A percentile compares a stretch with the other conserved stretches of the same genome.
Evolutionary conservation across 1,140 invertebrate genomes (phyloP).

Genomic region (Sminthurides bifidus): DNA sequence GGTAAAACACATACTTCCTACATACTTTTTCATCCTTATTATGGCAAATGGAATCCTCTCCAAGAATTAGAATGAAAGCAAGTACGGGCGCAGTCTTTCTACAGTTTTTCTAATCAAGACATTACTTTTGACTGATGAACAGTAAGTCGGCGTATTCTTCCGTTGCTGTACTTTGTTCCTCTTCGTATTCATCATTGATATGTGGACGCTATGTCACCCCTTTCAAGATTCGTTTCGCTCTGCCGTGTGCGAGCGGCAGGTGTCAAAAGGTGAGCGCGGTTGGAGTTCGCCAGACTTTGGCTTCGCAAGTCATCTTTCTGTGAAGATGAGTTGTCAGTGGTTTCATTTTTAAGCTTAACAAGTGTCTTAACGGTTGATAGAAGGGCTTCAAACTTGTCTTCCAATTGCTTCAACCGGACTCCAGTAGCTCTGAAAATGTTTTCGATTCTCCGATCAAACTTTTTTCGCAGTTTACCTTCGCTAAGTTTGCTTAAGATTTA

Average conservation of each 20-base stretch:
- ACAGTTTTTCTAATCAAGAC: too few species aligned
- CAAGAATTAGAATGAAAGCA: too few species aligned
- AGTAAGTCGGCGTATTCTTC: constrained; percentile 8
- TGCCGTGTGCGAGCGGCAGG: not conserved
- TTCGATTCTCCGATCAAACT: too few species aligned
- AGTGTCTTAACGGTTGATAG: not conserved
- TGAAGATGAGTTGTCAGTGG: not conserved
- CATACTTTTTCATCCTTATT: too few species aligned
- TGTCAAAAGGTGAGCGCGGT: not conserved
- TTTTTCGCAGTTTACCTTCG: too few species aligned
- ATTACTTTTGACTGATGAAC: too few species aligned
- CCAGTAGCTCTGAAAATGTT: too few species aligned
- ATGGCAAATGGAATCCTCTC: too few species aligned
- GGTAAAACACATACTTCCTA: too few species aligned
- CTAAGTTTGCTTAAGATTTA: too few species aligned
- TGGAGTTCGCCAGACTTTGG: not conserved
- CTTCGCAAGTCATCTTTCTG: not conserved
- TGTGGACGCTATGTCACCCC: constrained; percentile 1
- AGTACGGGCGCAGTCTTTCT: too few species aligned
- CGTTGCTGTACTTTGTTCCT: not conserved
- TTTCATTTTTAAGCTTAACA: not conserved
- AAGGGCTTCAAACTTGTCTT: not conserved
- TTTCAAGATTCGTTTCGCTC: not conserved
- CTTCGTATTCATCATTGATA: constrained; percentile 5
- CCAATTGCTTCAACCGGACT: not conserved